Evolutionary conservation across 2,113 vertebrate genomes (phyloP).

Genomic region (Hemicordylus capensis): DNA sequence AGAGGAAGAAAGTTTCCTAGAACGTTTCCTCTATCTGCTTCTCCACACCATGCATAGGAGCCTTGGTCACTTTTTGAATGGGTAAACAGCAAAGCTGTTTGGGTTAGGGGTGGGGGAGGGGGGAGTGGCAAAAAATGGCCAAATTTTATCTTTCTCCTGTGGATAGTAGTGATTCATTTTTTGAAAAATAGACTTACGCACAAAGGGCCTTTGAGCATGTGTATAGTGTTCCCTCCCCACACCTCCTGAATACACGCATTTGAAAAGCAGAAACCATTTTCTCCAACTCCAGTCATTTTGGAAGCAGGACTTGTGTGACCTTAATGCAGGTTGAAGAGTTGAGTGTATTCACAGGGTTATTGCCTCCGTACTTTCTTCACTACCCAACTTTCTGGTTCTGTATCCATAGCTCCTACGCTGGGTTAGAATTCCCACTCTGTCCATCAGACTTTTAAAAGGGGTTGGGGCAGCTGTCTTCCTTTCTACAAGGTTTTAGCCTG

Average conservation of each 20-base stretch:
- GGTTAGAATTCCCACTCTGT: background rate
- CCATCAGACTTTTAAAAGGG: background rate
- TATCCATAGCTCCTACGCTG: background rate
- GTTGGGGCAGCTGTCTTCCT: background rate
- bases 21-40: no score
- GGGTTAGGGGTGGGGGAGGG: no score
- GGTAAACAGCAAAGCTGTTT: background rate
- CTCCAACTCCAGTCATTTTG: background rate
- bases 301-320: background rate
- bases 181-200: background rate
- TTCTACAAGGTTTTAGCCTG: background rate
- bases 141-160: background rate
- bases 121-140: no score
- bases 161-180: background rate
- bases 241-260: background rate
- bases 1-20: no score
- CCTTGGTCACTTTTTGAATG: background rate
- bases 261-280: background rate
- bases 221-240: no score
- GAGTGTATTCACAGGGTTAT: background rate
- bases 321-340: background rate
- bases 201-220: background rate
- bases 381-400: background rate
- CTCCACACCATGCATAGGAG: no score
- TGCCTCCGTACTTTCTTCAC: background rate